These are phyloP conservation scores for Rhinogobio ventralis DNA, from an alignment of 2,797 vertebrate genomes.

Conservation along the genomic window DNA sequence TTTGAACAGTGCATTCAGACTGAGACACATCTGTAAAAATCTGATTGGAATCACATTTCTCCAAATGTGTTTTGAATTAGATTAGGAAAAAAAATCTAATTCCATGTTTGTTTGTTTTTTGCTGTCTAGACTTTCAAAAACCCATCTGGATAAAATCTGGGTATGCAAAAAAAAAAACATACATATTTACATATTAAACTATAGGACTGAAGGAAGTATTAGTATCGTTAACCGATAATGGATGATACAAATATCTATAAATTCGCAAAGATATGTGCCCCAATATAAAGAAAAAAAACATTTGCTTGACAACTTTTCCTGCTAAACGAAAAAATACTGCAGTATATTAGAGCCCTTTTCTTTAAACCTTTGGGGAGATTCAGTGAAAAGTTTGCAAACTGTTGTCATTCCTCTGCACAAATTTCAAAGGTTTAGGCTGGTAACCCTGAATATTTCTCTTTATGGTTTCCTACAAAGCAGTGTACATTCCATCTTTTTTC, in stretches of 20 bases:
- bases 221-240: not conserved
- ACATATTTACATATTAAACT: not conserved
- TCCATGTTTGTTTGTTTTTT: not conserved
- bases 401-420: not conserved
- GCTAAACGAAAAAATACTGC: not conserved
- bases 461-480: slow-evolving; percentile 6
- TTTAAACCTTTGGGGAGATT: not conserved
- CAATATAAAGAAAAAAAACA: not conserved
- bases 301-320: not conserved
- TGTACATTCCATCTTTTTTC: slow-evolving; percentile 19
- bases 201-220: not conserved
- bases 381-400: slow-evolving; percentile 9
- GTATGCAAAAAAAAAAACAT: not conserved
- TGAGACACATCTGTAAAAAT: not conserved
- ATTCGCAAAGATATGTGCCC: not conserved
- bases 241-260: not conserved
- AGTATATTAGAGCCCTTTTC: not conserved
- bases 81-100: too few species aligned
- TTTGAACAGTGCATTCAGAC: not conserved
- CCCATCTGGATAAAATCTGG: not conserved
- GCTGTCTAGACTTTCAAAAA: not conserved
- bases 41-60: not conserved
- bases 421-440: not conserved
- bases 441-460: slow-evolving; percentile 30
- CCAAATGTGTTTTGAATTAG: too few species aligned